A percentile compares a stretch with the other conserved stretches of the same genome.
Conservation (phyloP, 2,888 invertebrate genomes). For the Drosophila cracens region DNA sequence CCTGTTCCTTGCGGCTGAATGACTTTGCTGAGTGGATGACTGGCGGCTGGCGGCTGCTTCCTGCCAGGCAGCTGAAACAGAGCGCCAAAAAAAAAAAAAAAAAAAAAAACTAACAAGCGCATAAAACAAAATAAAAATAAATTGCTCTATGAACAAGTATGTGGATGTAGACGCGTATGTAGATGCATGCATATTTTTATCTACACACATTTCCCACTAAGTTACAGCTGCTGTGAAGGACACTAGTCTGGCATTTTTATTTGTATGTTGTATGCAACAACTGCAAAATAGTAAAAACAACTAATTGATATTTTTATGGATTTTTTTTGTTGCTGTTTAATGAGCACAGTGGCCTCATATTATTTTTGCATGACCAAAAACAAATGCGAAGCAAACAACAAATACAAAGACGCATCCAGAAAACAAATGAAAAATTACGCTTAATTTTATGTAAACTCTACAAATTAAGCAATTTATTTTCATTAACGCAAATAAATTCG, state of each 20-base stretch:
- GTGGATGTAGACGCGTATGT: background rate
- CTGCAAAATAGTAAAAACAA: conserved; percentile 9
- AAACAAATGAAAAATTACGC: conserved; percentile 42
- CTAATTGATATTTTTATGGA: conserved; percentile 28
- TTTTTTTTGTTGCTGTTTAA: conserved; percentile 42
- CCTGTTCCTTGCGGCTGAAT: conserved; percentile 56
- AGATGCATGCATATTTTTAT: background rate
- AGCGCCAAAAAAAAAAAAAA: conserved; percentile 44
- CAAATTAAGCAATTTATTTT: conserved; percentile 77
- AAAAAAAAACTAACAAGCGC: conserved; percentile 12
- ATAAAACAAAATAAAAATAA: conserved; percentile 36
- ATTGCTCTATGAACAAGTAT: conserved; percentile 34
- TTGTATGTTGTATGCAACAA: conserved; percentile 5
- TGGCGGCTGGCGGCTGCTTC: conserved; percentile 47
- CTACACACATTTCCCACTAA: conserved; percentile 9
- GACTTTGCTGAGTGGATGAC: conserved; percentile 57
- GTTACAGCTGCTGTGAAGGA: conserved; percentile 44
- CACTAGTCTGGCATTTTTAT: conserved; percentile 29
- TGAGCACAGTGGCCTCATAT: conserved; percentile 36
- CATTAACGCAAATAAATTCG: conserved; percentile 65
- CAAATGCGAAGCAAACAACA: conserved; percentile 12
- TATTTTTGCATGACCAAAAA: conserved; percentile 5
- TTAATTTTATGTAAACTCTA: conserved; percentile 61
- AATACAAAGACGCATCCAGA: background rate
- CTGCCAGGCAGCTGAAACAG: conserved; percentile 56